Percentiles rank a stretch among this genome's conserved stretches.
phyloP scores from a whole-genome alignment of 2,797 vertebrate species.

The Dromococcyx pavoninus region DNA sequence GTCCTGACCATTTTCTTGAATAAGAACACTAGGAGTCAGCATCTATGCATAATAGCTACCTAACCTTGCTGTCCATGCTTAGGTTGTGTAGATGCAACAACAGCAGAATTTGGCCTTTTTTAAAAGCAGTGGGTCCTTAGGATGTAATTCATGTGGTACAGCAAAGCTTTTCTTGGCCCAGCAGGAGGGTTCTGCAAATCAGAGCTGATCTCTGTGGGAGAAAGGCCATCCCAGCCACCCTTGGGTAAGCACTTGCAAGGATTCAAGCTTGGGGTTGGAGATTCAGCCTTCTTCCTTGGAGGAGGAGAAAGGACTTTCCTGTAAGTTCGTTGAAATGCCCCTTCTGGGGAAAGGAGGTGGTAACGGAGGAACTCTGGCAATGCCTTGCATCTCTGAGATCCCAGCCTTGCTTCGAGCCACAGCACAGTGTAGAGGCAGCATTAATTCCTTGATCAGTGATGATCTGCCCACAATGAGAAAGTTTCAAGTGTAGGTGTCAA shows the following conservation, averaged over 20 bases:
- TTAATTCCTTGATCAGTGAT: background rate
- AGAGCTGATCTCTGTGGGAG: background rate
- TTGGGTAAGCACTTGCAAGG: background rate
- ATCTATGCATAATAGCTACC: background rate
- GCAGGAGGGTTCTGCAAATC: background rate
- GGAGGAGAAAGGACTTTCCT: background rate
- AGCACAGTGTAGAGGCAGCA: background rate
- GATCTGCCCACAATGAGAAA: background rate
- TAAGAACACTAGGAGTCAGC: background rate
- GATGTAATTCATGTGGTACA: background rate
- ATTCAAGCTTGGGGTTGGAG: background rate
- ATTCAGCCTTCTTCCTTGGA: background rate
- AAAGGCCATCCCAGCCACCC: background rate
- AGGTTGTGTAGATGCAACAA: background rate
- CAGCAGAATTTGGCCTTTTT: background rate
- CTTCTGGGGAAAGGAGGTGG: background rate
- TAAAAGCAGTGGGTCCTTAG: background rate
- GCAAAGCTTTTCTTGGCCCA: background rate
- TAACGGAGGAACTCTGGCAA: background rate
- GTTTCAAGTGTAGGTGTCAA: background rate
- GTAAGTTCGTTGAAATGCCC: background rate
- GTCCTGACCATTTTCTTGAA: background rate
- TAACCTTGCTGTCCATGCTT: background rate
- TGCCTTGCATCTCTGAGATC: background rate
- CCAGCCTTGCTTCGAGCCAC: background rate